A percentile compares a stretch with the other conserved stretches of the same genome.
These are phyloP conservation scores for Drosophila acutilabella DNA, from an alignment of 2,888 invertebrate species.

Conservation along the genomic window DNA sequence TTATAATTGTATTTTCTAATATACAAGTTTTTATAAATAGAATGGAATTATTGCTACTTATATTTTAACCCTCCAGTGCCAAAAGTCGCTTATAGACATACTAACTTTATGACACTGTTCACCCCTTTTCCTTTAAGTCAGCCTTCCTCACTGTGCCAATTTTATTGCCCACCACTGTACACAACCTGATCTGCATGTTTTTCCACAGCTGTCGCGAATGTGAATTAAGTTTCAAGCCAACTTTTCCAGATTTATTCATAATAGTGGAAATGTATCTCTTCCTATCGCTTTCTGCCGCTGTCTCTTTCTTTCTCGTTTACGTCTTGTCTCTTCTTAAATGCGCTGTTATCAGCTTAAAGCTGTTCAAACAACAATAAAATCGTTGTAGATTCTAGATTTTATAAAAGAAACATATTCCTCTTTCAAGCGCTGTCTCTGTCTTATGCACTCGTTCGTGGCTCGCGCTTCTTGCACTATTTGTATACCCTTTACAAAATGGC, in stretches of 20 bases:
- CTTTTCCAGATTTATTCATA: too few species aligned
- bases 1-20: too few species aligned
- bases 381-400: neutral
- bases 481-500: neutral
- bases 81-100: too few species aligned
- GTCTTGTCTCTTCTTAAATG: neutral
- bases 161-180: too few species aligned
- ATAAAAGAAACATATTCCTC: conserved; percentile 8
- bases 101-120: too few species aligned
- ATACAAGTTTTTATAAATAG: too few species aligned
- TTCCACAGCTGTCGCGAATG: neutral
- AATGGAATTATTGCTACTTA: too few species aligned
- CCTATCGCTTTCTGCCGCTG: neutral
- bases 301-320: neutral
- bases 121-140: too few species aligned
- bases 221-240: neutral
- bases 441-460: conserved; percentile 6
- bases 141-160: too few species aligned
- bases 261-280: neutral
- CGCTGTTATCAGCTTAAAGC: conserved; percentile 1
- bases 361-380: neutral
- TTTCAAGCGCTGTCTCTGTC: conserved; percentile 14
- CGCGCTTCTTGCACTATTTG: conserved; percentile 3
- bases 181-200: conserved; percentile 3
- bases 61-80: too few species aligned